Conservation (phyloP, 2,888 invertebrate species). For the Harpagoxenus sublaevis region DNA sequence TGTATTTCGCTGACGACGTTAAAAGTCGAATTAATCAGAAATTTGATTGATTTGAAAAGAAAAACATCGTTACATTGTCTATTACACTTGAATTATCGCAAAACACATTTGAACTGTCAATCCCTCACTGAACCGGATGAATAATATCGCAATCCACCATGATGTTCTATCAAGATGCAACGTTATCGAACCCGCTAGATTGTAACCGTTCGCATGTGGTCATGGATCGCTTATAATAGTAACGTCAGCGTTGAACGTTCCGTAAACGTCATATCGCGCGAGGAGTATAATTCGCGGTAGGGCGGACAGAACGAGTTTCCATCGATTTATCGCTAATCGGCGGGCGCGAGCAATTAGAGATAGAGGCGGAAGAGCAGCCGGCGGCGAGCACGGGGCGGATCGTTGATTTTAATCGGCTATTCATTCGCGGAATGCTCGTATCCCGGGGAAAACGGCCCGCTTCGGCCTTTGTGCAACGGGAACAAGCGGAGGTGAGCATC, state of each 20-base stretch:
- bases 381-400: constrained; percentile 46
- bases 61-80: not conserved
- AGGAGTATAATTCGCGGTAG: constrained; percentile 20
- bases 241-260: constrained; percentile 16
- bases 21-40: not conserved
- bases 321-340: constrained; percentile 45
- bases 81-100: not conserved
- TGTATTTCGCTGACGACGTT: not conserved
- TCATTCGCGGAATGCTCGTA: constrained; percentile 54
- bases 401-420: constrained; percentile 66
- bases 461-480: constrained; percentile 45
- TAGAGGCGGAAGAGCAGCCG: constrained; percentile 33
- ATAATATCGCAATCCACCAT: constrained; percentile 11
- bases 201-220: not conserved
- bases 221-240: not conserved
- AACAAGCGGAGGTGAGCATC: constrained; percentile 63
- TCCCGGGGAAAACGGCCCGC: constrained; percentile 34
- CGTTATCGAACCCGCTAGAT: not conserved
- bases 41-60: not conserved
- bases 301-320: constrained; percentile 29
- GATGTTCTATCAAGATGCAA: not conserved
- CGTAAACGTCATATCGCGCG: constrained; percentile 13
- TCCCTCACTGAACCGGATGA: not conserved
- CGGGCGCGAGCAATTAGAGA: constrained; percentile 55
- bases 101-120: not conserved